Evolutionary conservation across 2,888 invertebrate genomes (phyloP), one percentile per base, ranked within the genome.

Genomic region (Eupeodes latifasciatus): DNA sequence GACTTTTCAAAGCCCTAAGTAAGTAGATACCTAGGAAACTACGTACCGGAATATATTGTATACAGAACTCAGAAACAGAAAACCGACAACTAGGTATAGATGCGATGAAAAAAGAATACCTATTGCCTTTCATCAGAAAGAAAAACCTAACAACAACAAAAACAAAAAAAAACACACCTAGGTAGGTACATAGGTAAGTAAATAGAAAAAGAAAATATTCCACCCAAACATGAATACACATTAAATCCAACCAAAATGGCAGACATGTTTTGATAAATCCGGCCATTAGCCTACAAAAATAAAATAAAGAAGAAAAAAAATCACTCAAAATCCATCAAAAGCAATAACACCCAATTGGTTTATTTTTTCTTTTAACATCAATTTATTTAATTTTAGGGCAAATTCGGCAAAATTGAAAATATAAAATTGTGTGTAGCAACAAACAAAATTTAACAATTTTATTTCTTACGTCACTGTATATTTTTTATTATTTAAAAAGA

Each of bases 251-350:
- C 55, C 66, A 86, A 86, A 82, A 86, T 86, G 86, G 86, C 86
- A 86, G 82, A 79, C 86, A 82, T 86, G 86, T 86, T 82, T 81
- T 82, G 75, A 78, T 71, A 66, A 75, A 19, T 57, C 64, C 64
- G 47, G 61, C 67, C 55, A 77, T 66, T 44, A 77, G 40, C 57
- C 59, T 4, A 40, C 14, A 36, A 34, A 40, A 44, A 27, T 27
- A 27, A 27, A 27, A 27, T 27, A 27, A 27, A 27, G 27, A 27
- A 27, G 2, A n/a, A n/a, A 71, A n/a, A 71, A 57, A 57, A 11
- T 11, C n/a, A 49, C n/a, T 59, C 27, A 36, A 71, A 72, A 12
- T 72, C 27, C 27, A 72, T 72, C 3, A 34, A 44, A 44, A 71
- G 14, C 0, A 34, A 40, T 3, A 40, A 27, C 36, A 7, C 34